A percentile compares a stretch with the other conserved stretches of the same genome.
Conservation (phyloP, 2,113 vertebrate species). For the Lepus americanus region DNA sequence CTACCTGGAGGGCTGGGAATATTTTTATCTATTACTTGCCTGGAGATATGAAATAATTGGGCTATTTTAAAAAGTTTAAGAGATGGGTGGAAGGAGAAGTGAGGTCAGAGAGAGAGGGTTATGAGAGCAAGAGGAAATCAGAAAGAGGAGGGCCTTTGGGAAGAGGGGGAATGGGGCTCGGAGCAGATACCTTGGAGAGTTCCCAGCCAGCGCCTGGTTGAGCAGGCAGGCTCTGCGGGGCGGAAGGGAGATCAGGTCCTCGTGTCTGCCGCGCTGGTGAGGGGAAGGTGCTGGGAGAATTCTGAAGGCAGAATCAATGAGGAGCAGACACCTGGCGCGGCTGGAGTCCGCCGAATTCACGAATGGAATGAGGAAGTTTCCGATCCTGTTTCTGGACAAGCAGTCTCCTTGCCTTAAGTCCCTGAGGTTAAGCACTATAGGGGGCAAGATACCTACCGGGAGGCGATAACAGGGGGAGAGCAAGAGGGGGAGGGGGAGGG, state of each 20-base stretch:
- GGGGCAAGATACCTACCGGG: background rate
- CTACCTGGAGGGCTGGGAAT: conserved; percentile 30
- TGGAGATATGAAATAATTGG: conserved; percentile 70
- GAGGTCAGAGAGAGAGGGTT: background rate
- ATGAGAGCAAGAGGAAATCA: too few relatives aligned
- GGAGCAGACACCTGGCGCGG: background rate
- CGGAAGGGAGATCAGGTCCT: background rate
- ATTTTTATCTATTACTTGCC: conserved; percentile 71
- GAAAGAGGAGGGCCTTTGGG: background rate
- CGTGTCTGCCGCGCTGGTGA: background rate
- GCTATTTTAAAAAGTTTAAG: background rate
- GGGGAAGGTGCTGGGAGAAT: background rate
- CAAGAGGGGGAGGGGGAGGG: background rate
- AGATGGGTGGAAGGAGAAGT: conserved; percentile 4
- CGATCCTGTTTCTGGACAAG: background rate
- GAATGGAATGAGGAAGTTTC: background rate
- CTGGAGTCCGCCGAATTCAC: background rate
- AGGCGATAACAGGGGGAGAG: too few relatives aligned
- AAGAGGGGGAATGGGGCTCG: background rate
- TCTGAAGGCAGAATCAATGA: background rate
- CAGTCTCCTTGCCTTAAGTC: background rate
- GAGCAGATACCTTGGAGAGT: conserved; percentile 77
- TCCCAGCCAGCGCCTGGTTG: background rate
- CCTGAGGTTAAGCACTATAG: background rate
- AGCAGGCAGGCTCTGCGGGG: background rate